These are phyloP conservation scores for Lamprotornis superbus DNA, from an alignment of 2,113 vertebrate genomes.

Conservation along the genomic window DNA sequence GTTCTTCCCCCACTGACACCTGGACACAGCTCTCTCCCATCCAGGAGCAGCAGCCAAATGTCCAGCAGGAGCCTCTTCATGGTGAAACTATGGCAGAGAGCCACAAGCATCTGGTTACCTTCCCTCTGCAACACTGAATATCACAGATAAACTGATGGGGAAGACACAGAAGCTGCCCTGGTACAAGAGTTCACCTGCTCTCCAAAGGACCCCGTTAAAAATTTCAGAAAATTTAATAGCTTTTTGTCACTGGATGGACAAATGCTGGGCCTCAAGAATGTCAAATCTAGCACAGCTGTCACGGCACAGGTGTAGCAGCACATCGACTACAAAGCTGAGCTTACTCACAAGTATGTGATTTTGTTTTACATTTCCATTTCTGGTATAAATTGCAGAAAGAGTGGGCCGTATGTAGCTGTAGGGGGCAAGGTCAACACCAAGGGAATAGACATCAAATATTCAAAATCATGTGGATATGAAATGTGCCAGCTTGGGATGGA, in stretches of 20 bases:
- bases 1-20: not conserved
- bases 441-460: constrained; percentile 1
- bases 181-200: not conserved
- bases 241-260: not conserved
- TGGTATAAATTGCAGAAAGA: not conserved
- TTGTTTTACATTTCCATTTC: not conserved
- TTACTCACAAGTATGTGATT: not conserved
- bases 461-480: not conserved
- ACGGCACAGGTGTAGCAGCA: not conserved
- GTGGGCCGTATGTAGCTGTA: not conserved
- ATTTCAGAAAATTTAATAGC: not conserved
- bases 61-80: not conserved
- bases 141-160: not conserved
- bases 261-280: not conserved
- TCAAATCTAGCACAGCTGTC: not conserved
- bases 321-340: accelerated
- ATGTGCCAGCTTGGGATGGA: not conserved
- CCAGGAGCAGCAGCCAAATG: not conserved
- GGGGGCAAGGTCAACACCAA: not conserved
- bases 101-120: not conserved
- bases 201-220: not conserved
- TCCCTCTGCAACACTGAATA: not conserved
- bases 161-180: not conserved
- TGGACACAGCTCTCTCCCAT: not conserved
- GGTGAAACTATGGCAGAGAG: not conserved